A percentile compares a stretch with the other conserved stretches of the same genome.
Evolutionary conservation across 1,140 invertebrate genomes (phyloP).

Genomic region (Diachasmimorpha longicaudata): DNA sequence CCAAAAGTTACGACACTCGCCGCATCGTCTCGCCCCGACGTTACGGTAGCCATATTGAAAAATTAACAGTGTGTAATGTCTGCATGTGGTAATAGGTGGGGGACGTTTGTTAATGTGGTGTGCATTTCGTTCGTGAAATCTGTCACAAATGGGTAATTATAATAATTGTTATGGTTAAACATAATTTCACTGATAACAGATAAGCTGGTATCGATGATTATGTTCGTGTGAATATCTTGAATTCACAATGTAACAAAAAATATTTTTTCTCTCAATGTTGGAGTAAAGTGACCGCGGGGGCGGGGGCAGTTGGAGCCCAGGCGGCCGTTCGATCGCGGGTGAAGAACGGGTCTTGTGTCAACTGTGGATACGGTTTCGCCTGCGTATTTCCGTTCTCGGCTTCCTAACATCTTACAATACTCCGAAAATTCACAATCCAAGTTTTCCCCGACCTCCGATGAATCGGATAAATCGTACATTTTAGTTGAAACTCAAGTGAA

Average conservation of each 20-base stretch:
- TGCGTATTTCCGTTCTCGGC: not conserved
- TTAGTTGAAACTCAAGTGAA: too few relatives aligned
- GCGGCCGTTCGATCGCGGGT: conserved; percentile 31
- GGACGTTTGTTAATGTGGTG: conserved; percentile 54
- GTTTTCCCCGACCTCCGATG: too few relatives aligned
- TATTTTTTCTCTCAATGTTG: not conserved
- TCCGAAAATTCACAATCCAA: too few relatives aligned
- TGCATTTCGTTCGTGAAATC: conserved; percentile 49
- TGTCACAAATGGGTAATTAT: conserved; percentile 60
- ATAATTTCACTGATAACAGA: not conserved
- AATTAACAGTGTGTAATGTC: conserved; percentile 51
- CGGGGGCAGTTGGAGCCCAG: conserved; percentile 12
- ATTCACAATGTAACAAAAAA: not conserved
- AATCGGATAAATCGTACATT: too few relatives aligned
- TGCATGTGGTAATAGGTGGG: conserved; percentile 55
- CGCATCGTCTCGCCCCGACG: conserved; percentile 30
- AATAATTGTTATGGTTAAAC: not conserved
- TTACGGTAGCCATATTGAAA: conserved; percentile 54
- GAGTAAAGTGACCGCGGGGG: not conserved
- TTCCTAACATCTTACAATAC: not conserved
- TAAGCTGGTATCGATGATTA: not conserved
- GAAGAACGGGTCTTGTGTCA: conserved; percentile 30
- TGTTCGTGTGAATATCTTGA: not conserved
- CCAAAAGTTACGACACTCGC: conserved; percentile 16
- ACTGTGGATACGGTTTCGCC: conserved; percentile 23